Evolutionary conservation across 2,888 invertebrate species (phyloP).

Genomic region (Arge pagana): DNA sequence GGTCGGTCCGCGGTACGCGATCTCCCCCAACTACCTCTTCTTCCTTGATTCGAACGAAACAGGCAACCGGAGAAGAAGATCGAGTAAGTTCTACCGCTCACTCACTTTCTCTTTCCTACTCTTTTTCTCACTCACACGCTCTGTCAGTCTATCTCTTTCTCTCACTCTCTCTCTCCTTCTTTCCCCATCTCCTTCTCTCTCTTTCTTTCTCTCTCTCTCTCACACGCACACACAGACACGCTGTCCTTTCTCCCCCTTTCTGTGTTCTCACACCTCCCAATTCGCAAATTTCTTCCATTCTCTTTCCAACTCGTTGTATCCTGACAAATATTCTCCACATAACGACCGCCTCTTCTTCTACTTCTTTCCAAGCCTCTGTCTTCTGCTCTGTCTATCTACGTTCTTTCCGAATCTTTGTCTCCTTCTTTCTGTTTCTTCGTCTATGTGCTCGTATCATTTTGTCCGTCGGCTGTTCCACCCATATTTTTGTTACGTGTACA

Average conservation of each 20-base stretch:
- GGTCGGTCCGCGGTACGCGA: constrained; percentile 49
- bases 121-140: constrained; percentile 41
- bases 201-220: constrained; percentile 29
- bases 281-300: neutral
- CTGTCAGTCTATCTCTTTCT: constrained; percentile 41
- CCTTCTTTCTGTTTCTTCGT: constrained; percentile 30
- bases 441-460: constrained; percentile 6
- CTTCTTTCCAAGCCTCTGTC: neutral
- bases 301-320: neutral
- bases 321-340: neutral
- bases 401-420: constrained; percentile 24
- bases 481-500: too few relatives aligned
- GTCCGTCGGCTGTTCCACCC: constrained; percentile 18
- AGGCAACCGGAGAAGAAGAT: constrained; percentile 71
- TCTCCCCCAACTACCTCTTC: too few relatives aligned
- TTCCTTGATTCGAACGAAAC: constrained; percentile 51
- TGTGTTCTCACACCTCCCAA: too few relatives aligned
- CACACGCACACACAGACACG: too few relatives aligned
- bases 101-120: constrained; percentile 40
- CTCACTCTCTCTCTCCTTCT: constrained; percentile 25
- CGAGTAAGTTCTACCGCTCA: constrained; percentile 64
- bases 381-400: constrained; percentile 10
- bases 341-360: neutral
- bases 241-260: constrained; percentile 9
- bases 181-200: constrained; percentile 26